Evolutionary conservation across 2,113 vertebrate genomes (phyloP), one percentile per base, ranked within the genome.

Genomic region (Illadopsis cleaveri): DNA sequence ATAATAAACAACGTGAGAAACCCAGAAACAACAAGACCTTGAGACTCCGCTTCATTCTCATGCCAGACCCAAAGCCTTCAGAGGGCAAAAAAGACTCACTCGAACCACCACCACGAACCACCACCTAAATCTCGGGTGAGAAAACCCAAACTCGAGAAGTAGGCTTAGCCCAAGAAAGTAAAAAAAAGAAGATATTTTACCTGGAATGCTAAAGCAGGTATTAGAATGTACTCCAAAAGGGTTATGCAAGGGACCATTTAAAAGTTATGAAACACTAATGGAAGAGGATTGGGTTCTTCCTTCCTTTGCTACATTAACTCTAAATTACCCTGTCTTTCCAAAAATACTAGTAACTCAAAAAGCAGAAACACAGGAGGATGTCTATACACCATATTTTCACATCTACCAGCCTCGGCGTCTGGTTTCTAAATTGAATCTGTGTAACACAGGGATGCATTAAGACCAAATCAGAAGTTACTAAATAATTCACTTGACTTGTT

Each of bases 201-300:
- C 40, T 44, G n/a, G 31, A 77, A 78, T 65, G 30, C 5, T 53
- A 57, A 65, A 89, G 15, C 6, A 28, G 9, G 7, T n/a, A 73
- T 44, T 20, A 45, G 33, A 72, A 90, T 11, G 19, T 33, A 68
- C 4, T 56, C 11, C 2, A 45, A 37, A 87, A 40, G 19, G 20
- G 5, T 45, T 87, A 50, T 35, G 20, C 12, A 78, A 54, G 11
- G 5, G 5, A 38, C 5, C 0, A 42, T 56, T 66, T 71, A 60
- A 82, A 81, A 58, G n/a, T 40, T 78, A 81, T 28, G 10, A 81
- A 65, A 38, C 4, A 13, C 3, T 22, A 12, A 16, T 9, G 25
- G 38, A 82, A 79, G 27, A 30, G 1, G 9, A 5, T 54, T 0
- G 1, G 3, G 2, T 9, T 38, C 33, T 27, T 40, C 42, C 18